Percentiles rank a stretch among this genome's conserved stretches.
Evolutionary conservation across 2,113 vertebrate species (phyloP).

Genomic region (Castor canadensis): DNA sequence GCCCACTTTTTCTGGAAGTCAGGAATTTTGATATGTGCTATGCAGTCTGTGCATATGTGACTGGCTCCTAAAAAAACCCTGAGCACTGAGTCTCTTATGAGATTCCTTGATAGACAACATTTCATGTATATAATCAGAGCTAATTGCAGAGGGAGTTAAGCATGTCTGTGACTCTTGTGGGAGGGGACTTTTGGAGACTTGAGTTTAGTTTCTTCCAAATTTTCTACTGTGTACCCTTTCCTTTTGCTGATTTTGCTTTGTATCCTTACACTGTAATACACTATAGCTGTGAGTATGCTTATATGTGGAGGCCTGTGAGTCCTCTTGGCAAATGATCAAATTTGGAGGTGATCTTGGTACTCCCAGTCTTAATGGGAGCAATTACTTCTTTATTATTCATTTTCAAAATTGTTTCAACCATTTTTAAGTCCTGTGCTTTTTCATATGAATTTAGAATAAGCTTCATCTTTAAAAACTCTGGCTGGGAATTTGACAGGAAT

Average conservation of each 20-base stretch:
- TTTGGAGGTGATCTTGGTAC: neutral
- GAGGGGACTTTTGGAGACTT: neutral
- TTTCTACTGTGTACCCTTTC: neutral
- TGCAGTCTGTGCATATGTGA: neutral
- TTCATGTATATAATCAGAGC: neutral
- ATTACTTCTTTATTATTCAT: neutral
- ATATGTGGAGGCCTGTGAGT: neutral
- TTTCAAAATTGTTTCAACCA: neutral
- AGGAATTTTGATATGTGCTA: neutral
- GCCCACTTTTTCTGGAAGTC: neutral
- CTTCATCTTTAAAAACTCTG: neutral
- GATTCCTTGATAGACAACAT: neutral
- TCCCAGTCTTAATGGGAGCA: neutral
- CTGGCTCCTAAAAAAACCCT: neutral
- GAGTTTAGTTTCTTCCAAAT: neutral
- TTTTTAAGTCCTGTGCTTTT: neutral
- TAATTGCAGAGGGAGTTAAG: neutral
- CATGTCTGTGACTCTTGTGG: neutral
- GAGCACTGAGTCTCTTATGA: neutral
- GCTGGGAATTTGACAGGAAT: no score
- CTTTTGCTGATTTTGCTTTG: neutral
- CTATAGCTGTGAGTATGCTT: neutral
- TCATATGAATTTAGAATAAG: neutral
- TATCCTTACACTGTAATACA: neutral
- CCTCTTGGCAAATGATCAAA: neutral